phyloP scores from a whole-genome alignment of 2,888 invertebrate species.

The Drosophila multiciliata region DNA sequence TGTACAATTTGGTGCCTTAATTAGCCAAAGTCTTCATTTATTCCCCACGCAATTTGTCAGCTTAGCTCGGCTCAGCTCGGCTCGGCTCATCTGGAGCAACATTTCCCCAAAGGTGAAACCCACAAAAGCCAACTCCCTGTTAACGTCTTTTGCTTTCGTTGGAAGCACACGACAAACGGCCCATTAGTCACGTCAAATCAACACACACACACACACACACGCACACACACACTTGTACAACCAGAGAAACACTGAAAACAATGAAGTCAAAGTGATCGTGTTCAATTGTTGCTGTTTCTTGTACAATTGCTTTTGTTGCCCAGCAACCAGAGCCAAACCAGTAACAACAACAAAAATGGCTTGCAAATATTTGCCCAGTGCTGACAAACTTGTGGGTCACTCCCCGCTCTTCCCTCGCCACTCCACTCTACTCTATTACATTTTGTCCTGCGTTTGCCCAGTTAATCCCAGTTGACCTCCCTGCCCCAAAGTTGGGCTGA shows the following conservation, averaged over 20 bases:
- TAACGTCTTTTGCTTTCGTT: conserved; percentile 28
- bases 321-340: conserved; percentile 20
- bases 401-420: background rate
- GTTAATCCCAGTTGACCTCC: background rate
- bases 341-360: conserved; percentile 41
- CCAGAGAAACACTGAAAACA: conserved; percentile 67
- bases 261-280: conserved; percentile 75
- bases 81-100: conserved; percentile 36
- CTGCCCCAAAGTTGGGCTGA: conserved; percentile 37
- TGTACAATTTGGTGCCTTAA: conserved; percentile 26
- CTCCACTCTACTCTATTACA: conserved; percentile 3
- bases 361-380: conserved; percentile 73
- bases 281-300: conserved; percentile 69
- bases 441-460: background rate
- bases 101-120: conserved; percentile 28
- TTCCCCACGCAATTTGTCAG: conserved; percentile 59
- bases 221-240: conserved; percentile 5
- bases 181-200: conserved; percentile 78
- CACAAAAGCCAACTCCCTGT: conserved; percentile 13
- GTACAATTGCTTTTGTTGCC: conserved; percentile 29
- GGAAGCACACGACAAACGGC: conserved; percentile 60
- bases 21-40: conserved; percentile 30
- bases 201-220: conserved; percentile 40
- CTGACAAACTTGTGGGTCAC: conserved; percentile 67
- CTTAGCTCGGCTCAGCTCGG: background rate